phyloP scores from a whole-genome alignment of 2,113 vertebrate species.

The Antechinus stuartii region DNA sequence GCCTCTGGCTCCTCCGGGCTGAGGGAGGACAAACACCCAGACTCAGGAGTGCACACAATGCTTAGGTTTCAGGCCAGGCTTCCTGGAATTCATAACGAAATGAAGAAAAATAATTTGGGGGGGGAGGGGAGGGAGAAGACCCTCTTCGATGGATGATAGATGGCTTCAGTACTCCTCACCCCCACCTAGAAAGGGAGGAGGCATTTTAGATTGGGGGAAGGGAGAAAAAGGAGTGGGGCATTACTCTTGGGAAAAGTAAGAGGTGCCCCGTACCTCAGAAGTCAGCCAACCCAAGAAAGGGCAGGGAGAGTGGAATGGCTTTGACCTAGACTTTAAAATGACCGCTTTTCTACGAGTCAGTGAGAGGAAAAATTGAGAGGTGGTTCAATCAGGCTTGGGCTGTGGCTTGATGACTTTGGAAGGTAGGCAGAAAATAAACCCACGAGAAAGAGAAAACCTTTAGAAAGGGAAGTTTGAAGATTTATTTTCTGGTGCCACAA shows the following conservation, averaged over 20 bases:
- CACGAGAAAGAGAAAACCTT: background rate
- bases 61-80: slow-evolving; percentile 2
- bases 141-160: background rate
- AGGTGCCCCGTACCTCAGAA: background rate
- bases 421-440: background rate
- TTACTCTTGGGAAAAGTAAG: background rate
- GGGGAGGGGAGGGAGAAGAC: background rate
- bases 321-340: background rate
- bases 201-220: slow-evolving; percentile 6
- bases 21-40: slow-evolving; percentile 15
- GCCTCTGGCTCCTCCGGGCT: slow-evolving; percentile 57
- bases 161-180: background rate
- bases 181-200: background rate
- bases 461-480: background rate
- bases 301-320: background rate
- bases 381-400: background rate
- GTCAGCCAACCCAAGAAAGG: background rate
- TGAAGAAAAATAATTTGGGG: slow-evolving; percentile 3
- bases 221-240: slow-evolving; percentile 1
- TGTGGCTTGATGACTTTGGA: background rate
- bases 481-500: background rate
- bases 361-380: background rate
- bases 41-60: background rate
- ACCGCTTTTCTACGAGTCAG: background rate
- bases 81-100: slow-evolving; percentile 45